Percentiles rank a stretch among this genome's conserved stretches.
phyloP scores from a whole-genome alignment of 2,797 vertebrate genomes.

The Orestias chungarensis region DNA sequence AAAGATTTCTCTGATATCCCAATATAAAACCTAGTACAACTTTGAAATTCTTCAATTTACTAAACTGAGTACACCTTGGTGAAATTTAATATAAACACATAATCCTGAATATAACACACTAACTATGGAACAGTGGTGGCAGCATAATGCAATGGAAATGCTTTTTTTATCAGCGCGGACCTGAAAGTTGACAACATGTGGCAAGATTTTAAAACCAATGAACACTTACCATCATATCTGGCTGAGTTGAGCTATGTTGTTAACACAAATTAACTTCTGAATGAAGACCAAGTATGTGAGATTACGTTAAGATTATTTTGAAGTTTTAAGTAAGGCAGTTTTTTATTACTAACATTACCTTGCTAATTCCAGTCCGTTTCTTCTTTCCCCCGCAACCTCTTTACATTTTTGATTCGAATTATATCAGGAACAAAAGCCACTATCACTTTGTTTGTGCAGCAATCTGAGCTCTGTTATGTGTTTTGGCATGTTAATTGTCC shows the following conservation, averaged over 20 bases:
- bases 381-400: background rate
- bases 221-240: background rate
- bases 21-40: background rate
- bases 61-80: background rate
- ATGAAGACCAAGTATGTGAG: background rate
- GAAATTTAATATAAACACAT: background rate
- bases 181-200: background rate
- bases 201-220: background rate
- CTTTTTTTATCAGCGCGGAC: background rate
- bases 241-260: background rate
- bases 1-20: background rate
- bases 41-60: background rate
- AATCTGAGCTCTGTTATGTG: slow-evolving; percentile 1
- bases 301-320: background rate
- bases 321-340: background rate
- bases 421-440: background rate
- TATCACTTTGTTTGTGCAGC: background rate
- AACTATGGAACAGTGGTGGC: background rate
- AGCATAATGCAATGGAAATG: background rate
- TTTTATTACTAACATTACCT: background rate
- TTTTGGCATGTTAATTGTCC: slow-evolving; percentile 3
- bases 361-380: background rate
- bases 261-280: background rate
- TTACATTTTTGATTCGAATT: background rate
- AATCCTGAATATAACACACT: background rate